These are phyloP conservation scores for Drosophila yakuba DNA, from an alignment of 1,140 invertebrate species.

Conservation along the genomic window DNA sequence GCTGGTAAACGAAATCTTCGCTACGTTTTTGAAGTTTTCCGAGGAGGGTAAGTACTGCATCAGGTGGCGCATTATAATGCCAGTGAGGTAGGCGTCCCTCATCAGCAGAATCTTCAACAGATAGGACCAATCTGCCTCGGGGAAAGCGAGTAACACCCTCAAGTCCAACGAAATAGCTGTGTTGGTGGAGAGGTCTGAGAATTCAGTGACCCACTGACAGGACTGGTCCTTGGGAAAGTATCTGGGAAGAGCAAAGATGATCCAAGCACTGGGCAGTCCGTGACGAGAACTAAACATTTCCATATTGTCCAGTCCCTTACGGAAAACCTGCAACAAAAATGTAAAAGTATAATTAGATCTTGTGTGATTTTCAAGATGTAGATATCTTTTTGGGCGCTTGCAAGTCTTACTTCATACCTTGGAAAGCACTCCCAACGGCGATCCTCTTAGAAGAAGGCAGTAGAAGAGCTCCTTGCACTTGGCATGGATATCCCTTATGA, in stretches of 20 bases:
- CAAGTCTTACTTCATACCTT: constrained; percentile 85
- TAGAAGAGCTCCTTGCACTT: constrained; percentile 91
- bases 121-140: constrained; percentile 90
- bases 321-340: constrained; percentile 85
- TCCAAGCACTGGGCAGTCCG: constrained; percentile 88
- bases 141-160: constrained; percentile 89
- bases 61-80: constrained; percentile 84
- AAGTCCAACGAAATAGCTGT: constrained; percentile 89
- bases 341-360: neutral
- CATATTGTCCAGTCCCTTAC: constrained; percentile 86
- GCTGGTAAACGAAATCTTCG: constrained; percentile 71
- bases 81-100: constrained; percentile 86
- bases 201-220: constrained; percentile 85
- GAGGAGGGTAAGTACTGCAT: constrained; percentile 81
- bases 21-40: constrained; percentile 81
- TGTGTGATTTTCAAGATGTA: neutral
- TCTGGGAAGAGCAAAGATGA: constrained; percentile 88
- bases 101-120: constrained; percentile 89
- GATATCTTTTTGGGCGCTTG: neutral
- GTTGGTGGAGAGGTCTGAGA: constrained; percentile 86
- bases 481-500: constrained; percentile 90
- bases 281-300: constrained; percentile 85
- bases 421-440: constrained; percentile 89
- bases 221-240: constrained; percentile 86
- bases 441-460: constrained; percentile 89